Evolutionary conservation across 64 coral and sea anemone genomes (phyloP).

Genomic region (Montipora cactus): DNA sequence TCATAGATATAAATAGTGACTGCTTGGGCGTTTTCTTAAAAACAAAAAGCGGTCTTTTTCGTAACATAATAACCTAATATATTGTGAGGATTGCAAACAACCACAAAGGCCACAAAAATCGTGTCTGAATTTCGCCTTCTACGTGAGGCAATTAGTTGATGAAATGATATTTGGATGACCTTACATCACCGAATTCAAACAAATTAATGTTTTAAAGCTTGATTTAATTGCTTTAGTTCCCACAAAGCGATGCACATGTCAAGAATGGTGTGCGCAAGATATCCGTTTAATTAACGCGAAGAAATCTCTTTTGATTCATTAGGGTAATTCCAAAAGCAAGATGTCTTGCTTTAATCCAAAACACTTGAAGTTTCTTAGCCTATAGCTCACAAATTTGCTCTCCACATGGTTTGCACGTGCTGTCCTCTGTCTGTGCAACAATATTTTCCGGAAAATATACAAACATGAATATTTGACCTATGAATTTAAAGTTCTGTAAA

Average conservation of each 20-base stretch:
- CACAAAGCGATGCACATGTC: constrained; percentile 52
- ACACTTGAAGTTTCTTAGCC: not conserved
- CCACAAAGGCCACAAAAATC: not conserved
- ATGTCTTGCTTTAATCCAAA: constrained; percentile 3
- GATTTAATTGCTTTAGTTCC: not conserved
- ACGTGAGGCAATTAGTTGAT: not conserved
- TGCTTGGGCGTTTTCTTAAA: not conserved
- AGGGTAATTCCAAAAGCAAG: not conserved
- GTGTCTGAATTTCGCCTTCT: not conserved
- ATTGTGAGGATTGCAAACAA: not conserved
- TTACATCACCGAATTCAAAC: constrained; percentile 7
- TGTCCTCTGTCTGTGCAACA: no score
- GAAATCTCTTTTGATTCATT: constrained; percentile 31
- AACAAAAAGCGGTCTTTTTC: not conserved
- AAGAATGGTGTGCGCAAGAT: not conserved
- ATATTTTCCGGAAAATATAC: no score
- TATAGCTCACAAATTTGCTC: not conserved
- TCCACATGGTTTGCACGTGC: not conserved
- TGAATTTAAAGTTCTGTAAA: no score
- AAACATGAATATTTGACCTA: no score
- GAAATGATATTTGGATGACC: constrained; percentile 2
- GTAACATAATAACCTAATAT: not conserved
- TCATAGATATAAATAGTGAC: no score
- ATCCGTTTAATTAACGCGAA: constrained; percentile 11
- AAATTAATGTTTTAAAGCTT: constrained; percentile 48